phyloP scores from a whole-genome alignment of 2,113 vertebrate species.

The Poeciliopsis occidentalis region DNA sequence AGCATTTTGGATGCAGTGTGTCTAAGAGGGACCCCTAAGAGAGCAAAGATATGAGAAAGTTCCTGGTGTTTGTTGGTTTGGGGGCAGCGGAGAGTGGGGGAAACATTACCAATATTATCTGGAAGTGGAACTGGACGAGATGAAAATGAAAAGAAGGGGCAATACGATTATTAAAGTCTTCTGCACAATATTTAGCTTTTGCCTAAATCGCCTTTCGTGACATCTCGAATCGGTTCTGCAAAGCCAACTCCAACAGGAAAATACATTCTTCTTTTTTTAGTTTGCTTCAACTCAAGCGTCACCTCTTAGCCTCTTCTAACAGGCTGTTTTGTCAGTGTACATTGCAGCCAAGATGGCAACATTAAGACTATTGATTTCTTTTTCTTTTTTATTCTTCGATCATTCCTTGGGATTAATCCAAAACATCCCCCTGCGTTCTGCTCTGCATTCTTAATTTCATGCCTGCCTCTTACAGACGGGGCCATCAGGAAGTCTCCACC shows the following conservation, averaged over 20 bases:
- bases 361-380: constrained; percentile 66
- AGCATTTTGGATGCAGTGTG: background rate
- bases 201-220: background rate
- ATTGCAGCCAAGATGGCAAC: constrained; percentile 49
- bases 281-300: constrained; percentile 24
- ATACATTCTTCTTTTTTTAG: constrained; percentile 7
- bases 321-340: constrained; percentile 45
- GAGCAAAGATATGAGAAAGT: background rate
- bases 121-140: constrained; percentile 2
- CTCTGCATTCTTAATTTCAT: constrained; percentile 28
- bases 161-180: background rate
- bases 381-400: constrained; percentile 17
- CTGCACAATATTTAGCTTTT: background rate
- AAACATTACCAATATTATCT: background rate
- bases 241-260: constrained; percentile 3
- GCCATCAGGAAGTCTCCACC: background rate
- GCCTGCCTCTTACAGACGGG: constrained; percentile 22
- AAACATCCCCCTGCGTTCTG: constrained; percentile 26
- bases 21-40: background rate
- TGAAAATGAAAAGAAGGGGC: background rate
- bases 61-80: background rate
- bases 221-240: background rate
- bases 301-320: constrained; percentile 56
- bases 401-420: constrained; percentile 61
- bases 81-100: background rate